phyloP scores from a whole-genome alignment of 2,888 invertebrate genomes.

The Hecatera dysodea region DNA sequence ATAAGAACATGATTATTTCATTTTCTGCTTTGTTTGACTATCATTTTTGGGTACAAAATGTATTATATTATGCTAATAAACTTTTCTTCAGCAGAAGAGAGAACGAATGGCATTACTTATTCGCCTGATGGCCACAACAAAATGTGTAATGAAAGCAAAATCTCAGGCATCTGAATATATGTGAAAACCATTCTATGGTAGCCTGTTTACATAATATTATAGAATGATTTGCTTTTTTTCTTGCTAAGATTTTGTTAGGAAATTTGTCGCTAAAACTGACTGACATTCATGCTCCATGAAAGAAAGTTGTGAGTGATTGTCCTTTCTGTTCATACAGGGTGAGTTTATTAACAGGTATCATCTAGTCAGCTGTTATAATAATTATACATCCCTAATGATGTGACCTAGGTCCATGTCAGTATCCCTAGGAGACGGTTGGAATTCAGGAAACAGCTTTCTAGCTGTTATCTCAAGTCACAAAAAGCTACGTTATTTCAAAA shows the following conservation, averaged over 20 bases:
- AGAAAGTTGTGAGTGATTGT: background rate
- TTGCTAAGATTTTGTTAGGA: background rate
- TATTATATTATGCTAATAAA: background rate
- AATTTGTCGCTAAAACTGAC: background rate
- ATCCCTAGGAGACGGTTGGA: background rate
- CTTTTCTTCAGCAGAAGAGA: background rate
- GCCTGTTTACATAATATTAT: background rate
- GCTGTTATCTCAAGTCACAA: background rate
- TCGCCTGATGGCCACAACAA: slow-evolving; percentile 4
- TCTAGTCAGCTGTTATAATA: slow-evolving; percentile 5
- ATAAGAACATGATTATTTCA: slow-evolving; percentile 19
- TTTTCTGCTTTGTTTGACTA: slow-evolving; percentile 25
- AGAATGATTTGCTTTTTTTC: background rate
- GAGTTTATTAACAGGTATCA: slow-evolving; percentile 18
- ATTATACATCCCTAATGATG: background rate
- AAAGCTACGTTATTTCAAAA: background rate
- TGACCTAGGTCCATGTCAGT: background rate
- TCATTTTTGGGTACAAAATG: slow-evolving; percentile 39
- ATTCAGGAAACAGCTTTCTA: background rate
- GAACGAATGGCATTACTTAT: slow-evolving; percentile 14
- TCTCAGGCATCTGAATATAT: background rate
- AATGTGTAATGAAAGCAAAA: slow-evolving; percentile 8
- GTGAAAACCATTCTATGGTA: background rate
- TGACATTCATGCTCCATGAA: slow-evolving; percentile 13
- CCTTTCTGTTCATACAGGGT: background rate